phyloP scores from a whole-genome alignment of 2,888 invertebrate species.

The Tenthredo notha region DNA sequence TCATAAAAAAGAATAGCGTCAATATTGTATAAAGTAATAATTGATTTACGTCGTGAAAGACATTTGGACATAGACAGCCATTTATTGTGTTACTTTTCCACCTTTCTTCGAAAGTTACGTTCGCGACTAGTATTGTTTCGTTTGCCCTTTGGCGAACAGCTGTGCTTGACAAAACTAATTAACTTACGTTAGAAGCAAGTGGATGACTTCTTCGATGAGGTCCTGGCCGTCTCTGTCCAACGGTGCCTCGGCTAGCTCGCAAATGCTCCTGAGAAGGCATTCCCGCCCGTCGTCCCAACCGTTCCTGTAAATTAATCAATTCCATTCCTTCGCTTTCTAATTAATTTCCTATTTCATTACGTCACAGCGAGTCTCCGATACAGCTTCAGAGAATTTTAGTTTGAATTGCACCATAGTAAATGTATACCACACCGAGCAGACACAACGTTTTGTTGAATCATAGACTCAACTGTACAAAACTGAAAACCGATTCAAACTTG shows the following conservation, averaged over 20 bases:
- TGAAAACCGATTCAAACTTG: constrained; percentile 43
- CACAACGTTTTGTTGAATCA: neutral
- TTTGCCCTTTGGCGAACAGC: constrained; percentile 34
- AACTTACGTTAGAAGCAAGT: constrained; percentile 85
- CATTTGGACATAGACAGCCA: neutral
- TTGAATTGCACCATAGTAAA: neutral
- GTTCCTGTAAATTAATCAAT: constrained; percentile 77
- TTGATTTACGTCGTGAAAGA: constrained; percentile 1
- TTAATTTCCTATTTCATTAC: constrained; percentile 26
- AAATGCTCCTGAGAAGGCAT: constrained; percentile 85
- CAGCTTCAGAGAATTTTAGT: neutral
- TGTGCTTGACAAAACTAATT: constrained; percentile 53
- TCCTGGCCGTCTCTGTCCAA: constrained; percentile 82
- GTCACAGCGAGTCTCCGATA: constrained; percentile 2
- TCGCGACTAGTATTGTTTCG: constrained; percentile 31
- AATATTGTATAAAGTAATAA: neutral
- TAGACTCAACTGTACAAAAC: constrained; percentile 31
- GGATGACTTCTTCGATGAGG: constrained; percentile 84
- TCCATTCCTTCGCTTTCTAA: constrained; percentile 28
- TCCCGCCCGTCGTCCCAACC: constrained; percentile 81
- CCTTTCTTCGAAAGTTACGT: constrained; percentile 6
- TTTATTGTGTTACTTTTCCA: constrained; percentile 20
- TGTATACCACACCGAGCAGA: neutral
- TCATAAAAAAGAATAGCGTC: neutral
- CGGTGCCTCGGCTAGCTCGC: constrained; percentile 82